Conservation (phyloP, 2,113 vertebrate species). For the Pluvianellus socialis region DNA sequence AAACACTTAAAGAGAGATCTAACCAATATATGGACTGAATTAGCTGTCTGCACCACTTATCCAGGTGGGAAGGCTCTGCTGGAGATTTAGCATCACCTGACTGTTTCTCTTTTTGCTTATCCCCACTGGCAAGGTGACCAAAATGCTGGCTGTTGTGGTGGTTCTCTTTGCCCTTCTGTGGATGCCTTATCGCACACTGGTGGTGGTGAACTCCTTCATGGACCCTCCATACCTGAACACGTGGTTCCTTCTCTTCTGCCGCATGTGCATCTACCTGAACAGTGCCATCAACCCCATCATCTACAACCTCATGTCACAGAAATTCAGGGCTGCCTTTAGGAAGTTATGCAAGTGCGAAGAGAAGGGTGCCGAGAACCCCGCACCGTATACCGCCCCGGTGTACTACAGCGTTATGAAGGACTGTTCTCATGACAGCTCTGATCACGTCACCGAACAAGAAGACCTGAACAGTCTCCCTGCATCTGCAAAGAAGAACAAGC, state of each 20-base stretch:
- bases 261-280: constrained; percentile 85
- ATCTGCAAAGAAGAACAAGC: constrained; percentile 10
- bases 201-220: constrained; percentile 88
- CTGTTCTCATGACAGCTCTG: constrained; percentile 68
- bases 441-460: constrained; percentile 70
- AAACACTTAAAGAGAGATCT: not conserved
- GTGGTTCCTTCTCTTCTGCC: constrained; percentile 88
- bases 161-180: constrained; percentile 84
- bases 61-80: not conserved
- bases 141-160: constrained; percentile 87
- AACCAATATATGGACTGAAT: not conserved
- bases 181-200: constrained; percentile 85
- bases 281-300: constrained; percentile 86
- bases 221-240: constrained; percentile 81
- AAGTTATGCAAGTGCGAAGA: constrained; percentile 76
- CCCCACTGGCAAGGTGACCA: constrained; percentile 77
- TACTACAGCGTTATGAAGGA: constrained; percentile 78
- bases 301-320: constrained; percentile 89
- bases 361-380: constrained; percentile 10
- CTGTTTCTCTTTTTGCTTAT: not conserved
- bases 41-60: not conserved
- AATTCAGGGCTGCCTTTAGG: constrained; percentile 82
- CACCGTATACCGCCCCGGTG: constrained; percentile 40
- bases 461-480: constrained; percentile 56
- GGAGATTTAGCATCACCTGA: not conserved